Conservation (phyloP, 2,888 invertebrate species). For the Caenorhabditis drosophilae region DNA sequence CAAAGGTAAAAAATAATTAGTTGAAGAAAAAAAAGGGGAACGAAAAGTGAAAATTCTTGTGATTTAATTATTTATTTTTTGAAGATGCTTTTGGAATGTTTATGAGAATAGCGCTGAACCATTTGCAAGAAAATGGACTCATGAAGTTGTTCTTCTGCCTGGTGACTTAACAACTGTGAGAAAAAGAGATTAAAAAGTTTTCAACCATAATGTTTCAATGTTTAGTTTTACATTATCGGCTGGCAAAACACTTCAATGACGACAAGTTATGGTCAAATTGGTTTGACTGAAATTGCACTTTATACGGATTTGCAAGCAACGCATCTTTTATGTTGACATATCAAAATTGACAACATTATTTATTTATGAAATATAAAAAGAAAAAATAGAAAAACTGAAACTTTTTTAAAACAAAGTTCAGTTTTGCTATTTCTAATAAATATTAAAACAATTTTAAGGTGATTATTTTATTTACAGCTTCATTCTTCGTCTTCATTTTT, state of each 20-base stretch:
- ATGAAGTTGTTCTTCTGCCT: constrained; percentile 48
- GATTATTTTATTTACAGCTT: too few species aligned
- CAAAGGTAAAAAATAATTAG: constrained; percentile 16
- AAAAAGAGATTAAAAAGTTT: background rate
- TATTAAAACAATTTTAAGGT: too few species aligned
- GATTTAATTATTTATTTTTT: constrained; percentile 5
- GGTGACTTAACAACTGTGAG: constrained; percentile 27
- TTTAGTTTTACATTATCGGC: constrained; percentile 50
- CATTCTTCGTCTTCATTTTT: too few species aligned
- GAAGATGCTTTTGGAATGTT: constrained; percentile 51
- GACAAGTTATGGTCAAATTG: constrained; percentile 52
- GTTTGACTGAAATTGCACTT: constrained; percentile 48
- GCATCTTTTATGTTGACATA: constrained; percentile 39
- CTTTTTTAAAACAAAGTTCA: too few species aligned
- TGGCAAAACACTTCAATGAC: constrained; percentile 39
- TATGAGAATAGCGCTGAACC: constrained; percentile 46
- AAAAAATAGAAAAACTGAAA: too few species aligned
- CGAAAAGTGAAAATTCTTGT: background rate
- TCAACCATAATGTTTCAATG: background rate
- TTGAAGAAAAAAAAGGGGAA: background rate
- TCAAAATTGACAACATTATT: too few species aligned
- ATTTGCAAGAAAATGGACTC: constrained; percentile 48
- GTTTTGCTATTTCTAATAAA: too few species aligned
- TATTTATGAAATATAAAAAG: too few species aligned
- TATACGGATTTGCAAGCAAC: constrained; percentile 46